Base-by-base conservation (phyloP, 2,797 vertebrate species). In the Acropternis orthonyx region DNA sequence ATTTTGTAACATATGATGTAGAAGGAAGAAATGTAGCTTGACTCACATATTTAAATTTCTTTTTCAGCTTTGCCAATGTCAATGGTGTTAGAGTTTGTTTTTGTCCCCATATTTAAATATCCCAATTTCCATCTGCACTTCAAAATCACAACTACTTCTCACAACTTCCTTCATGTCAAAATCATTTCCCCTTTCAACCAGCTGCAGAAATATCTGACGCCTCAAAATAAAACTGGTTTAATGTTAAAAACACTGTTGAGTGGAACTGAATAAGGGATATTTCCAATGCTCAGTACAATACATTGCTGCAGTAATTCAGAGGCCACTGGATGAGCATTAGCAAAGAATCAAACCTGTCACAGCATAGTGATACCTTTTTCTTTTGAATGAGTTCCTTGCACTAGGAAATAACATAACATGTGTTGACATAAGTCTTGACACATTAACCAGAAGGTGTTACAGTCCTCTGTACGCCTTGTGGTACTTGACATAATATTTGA, bases 371-470 rank as follows among this genome's bases (percentile, higher is more conserved):
- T 88, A 81, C 37, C 12, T 75, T 85, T 91, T 87, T 84, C 61
- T 76, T 81, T 92, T 74, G 83, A 90, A 5, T 39, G 79, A 69
- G 20, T 84, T 86, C 26, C 36, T 48, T 80, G 24, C 7, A 12
- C 87, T 90, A 79, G 22, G 77, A 93, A 93, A 92, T 74, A 81
- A 32, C 21, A 58, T n/a, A 27, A 8, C 20, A 7, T 73, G 54
- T 80, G 65, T 88, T 85, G 78, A 89, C 89, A 88, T 10, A 78
- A 93, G 72, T 43, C 79, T 93, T 93, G 71, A 92, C 87, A 77
- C 30, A 52, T 92, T 88, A 94, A 92, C 34, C 67, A 77, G 67
- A 28, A 95, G 32, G 12, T 89, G 41, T 56, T 80, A 37, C 19
- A 62, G 26, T 75, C 44, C 44, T 76, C 34, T 83, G 19, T 34